These are phyloP conservation scores for Pinna nobilis DNA, from an alignment of 1,140 invertebrate genomes.

Conservation along the genomic window DNA sequence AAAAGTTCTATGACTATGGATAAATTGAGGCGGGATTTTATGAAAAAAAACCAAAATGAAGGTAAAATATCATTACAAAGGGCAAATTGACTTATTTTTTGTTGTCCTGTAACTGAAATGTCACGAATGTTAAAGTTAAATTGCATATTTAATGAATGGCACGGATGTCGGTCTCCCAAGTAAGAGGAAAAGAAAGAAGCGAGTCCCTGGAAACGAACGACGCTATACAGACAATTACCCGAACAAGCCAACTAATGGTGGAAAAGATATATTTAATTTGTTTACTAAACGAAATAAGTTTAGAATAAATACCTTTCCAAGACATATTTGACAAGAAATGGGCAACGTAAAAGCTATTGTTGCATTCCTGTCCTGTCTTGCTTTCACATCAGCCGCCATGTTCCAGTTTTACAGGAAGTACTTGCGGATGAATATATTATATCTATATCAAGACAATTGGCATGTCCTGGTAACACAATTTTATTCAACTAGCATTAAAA, in stretches of 20 bases:
- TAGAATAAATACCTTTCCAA: conserved; percentile 63
- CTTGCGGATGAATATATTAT: conserved; percentile 21
- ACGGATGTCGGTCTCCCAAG: not conserved
- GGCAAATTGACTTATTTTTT: too few species aligned
- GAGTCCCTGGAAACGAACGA: conserved; percentile 13
- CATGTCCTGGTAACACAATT: too few species aligned
- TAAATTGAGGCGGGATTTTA: too few species aligned
- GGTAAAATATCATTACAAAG: too few species aligned
- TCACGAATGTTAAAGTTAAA: too few species aligned
- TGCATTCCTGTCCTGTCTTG: conserved; percentile 59
- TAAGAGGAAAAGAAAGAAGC: not conserved
- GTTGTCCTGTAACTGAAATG: too few species aligned
- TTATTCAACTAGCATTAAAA: too few species aligned
- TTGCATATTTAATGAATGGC: too few species aligned
- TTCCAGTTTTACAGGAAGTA: conserved; percentile 28
- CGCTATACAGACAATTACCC: not conserved
- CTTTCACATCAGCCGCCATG: conserved; percentile 62
- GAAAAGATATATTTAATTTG: not conserved
- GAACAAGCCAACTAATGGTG: not conserved
- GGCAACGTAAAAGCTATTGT: conserved; percentile 69
- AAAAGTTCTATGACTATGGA: too few species aligned
- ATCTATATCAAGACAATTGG: too few species aligned
- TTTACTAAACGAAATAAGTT: not conserved
- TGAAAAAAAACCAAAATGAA: too few species aligned
- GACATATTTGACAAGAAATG: conserved; percentile 69